These are phyloP conservation scores for Plectrocnemia conspersa DNA, from an alignment of 1,140 invertebrate genomes.

Conservation along the genomic window DNA sequence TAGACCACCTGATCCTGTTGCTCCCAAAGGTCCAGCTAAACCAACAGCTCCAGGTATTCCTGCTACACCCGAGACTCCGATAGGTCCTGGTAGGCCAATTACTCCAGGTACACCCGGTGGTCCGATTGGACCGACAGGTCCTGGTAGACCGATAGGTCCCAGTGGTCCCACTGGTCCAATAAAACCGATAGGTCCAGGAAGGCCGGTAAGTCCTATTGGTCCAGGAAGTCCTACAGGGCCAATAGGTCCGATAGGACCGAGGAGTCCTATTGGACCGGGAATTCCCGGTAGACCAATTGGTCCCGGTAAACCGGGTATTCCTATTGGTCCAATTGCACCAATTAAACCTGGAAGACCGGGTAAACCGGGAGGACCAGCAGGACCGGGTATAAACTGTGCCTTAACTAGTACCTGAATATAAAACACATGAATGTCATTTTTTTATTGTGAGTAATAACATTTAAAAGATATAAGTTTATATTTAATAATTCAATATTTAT, in stretches of 20 bases:
- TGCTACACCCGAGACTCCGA: conserved; percentile 3
- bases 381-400: too few species aligned
- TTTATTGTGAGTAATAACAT: too few species aligned
- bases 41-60: background rate
- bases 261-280: background rate
- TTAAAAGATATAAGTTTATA: too few species aligned
- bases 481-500: too few species aligned
- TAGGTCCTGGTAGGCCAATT: background rate
- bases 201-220: background rate
- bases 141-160: conserved; percentile 5
- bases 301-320: background rate
- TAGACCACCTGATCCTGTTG: background rate
- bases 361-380: background rate
- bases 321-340: background rate
- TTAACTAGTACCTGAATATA: too few species aligned
- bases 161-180: conserved; percentile 44
- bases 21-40: background rate
- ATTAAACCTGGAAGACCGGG: background rate
- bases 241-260: conserved; percentile 12
- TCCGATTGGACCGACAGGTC: conserved; percentile 1
- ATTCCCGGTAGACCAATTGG: background rate
- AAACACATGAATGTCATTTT: too few species aligned
- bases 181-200: conserved; percentile 41
- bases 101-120: conserved; percentile 4
- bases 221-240: background rate